These are phyloP conservation scores for Diadegma fenestrale DNA, from an alignment of 2,888 invertebrate species.

Conservation along the genomic window DNA sequence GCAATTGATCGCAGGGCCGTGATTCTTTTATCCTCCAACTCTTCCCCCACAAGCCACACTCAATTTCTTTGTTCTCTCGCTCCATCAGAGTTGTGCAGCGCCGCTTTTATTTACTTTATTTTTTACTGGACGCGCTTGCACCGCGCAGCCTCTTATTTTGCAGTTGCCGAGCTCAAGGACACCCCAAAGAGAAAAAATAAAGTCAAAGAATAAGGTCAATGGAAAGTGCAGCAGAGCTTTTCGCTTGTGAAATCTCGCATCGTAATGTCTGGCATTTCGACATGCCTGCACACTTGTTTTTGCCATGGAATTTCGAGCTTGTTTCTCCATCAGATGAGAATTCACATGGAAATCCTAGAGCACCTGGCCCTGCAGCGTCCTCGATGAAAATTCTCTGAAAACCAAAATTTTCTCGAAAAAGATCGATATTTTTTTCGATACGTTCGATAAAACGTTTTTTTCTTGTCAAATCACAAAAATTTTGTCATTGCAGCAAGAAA, in stretches of 20 bases:
- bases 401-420: no score
- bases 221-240: slow-evolving; percentile 10
- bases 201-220: neutral
- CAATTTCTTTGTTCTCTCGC: slow-evolving; percentile 67
- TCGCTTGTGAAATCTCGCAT: neutral
- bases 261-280: neutral
- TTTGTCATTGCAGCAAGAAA: no score
- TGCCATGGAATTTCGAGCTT: neutral
- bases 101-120: slow-evolving; percentile 20
- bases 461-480: no score
- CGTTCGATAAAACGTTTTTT: no score
- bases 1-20: slow-evolving; percentile 61
- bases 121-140: neutral
- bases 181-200: neutral
- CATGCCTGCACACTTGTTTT: neutral
- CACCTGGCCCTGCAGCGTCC: no score
- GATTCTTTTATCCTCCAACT: slow-evolving; percentile 68
- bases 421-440: no score
- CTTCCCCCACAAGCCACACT: slow-evolving; percentile 5
- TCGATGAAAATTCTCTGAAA: no score
- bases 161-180: slow-evolving; percentile 42
- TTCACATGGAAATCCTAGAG: neutral
- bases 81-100: slow-evolving; percentile 34
- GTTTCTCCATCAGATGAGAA: neutral
- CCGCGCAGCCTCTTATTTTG: neutral